A percentile compares a stretch with the other conserved stretches of the same genome.
These are phyloP conservation scores for Euleptes europaea DNA, from an alignment of 2,113 vertebrate species.

Conservation along the genomic window DNA sequence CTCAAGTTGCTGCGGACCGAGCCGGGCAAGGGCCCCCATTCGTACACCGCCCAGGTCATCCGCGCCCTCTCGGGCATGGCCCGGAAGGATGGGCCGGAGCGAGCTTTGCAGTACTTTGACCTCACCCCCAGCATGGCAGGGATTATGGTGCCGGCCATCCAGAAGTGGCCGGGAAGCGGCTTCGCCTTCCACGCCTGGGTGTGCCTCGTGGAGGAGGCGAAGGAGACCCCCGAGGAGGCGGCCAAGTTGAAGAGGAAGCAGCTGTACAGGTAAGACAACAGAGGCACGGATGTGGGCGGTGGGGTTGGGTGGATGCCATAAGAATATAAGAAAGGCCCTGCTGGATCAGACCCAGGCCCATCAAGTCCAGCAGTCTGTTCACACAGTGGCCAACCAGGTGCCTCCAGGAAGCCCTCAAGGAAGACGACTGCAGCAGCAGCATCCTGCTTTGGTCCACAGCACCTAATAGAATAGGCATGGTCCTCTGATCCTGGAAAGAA, in stretches of 20 bases:
- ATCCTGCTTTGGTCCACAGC: too few species aligned
- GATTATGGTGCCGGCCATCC: conserved; percentile 93
- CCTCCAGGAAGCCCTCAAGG: too few species aligned
- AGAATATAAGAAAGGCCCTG: too few species aligned
- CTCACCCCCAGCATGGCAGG: conserved; percentile 93
- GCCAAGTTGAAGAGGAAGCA: conserved; percentile 87
- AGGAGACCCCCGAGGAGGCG: rapidly evolving
- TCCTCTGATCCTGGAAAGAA: too few species aligned
- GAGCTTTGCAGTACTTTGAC: conserved; percentile 91
- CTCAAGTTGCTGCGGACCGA: conserved; percentile 77
- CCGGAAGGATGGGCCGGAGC: conserved; percentile 73
- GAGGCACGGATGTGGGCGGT: background rate
- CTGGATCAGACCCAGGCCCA: too few species aligned
- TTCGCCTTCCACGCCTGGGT: conserved; percentile 97
- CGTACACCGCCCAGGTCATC: conserved; percentile 76
- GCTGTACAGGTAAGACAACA: conserved; percentile 87
- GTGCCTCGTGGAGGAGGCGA: conserved; percentile 81
- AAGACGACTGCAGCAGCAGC: too few species aligned
- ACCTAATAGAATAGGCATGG: too few species aligned
- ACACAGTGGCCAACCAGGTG: too few species aligned
- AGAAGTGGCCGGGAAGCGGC: conserved; percentile 88
- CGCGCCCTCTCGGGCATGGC: conserved; percentile 89
- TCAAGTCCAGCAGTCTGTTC: too few species aligned
- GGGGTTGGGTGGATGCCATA: background rate
- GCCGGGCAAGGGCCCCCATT: conserved; percentile 62